phyloP scores from a whole-genome alignment of 2,113 vertebrate species.

The Coryphaenoides rupestris region DNA sequence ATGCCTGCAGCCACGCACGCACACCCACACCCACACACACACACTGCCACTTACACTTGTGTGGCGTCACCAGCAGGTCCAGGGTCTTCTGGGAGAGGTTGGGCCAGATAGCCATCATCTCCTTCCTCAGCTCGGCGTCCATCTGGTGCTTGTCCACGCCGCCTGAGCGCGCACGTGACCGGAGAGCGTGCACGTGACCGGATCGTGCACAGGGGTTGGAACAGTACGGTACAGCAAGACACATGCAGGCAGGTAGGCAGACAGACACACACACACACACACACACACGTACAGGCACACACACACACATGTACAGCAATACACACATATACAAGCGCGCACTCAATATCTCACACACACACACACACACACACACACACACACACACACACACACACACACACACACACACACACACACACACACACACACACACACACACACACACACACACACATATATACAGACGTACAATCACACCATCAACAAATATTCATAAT shows the following conservation, averaged over 20 bases:
- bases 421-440: conserved; percentile 10
- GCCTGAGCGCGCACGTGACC: conserved; percentile 60
- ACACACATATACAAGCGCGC: too few species aligned
- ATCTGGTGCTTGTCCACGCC: conserved; percentile 94
- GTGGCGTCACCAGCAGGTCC: conserved; percentile 91
- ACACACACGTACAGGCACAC: conserved; percentile 8
- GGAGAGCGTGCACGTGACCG: conserved; percentile 1
- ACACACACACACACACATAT: conserved; percentile 11
- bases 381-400: conserved; percentile 2
- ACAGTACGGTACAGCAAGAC: too few species aligned
- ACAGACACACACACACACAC: conserved; percentile 12
- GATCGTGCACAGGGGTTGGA: too few species aligned
- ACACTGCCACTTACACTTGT: conserved; percentile 87
- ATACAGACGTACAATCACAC: conserved; percentile 10
- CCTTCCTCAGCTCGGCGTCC: conserved; percentile 90
- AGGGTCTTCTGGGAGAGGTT: conserved; percentile 92
- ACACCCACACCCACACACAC: conserved; percentile 12
- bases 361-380: too few species aligned
- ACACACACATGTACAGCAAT: conserved; percentile 6
- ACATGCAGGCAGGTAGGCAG: too few species aligned
- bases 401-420: conserved; percentile 13
- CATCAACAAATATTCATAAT: conserved; percentile 8
- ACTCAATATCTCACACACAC: too few species aligned
- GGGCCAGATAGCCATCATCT: conserved; percentile 98
- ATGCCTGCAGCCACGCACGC: conserved; percentile 12